Evolutionary conservation across 2,113 vertebrate genomes (phyloP).

Genomic region (Corynorhinus townsendii): DNA sequence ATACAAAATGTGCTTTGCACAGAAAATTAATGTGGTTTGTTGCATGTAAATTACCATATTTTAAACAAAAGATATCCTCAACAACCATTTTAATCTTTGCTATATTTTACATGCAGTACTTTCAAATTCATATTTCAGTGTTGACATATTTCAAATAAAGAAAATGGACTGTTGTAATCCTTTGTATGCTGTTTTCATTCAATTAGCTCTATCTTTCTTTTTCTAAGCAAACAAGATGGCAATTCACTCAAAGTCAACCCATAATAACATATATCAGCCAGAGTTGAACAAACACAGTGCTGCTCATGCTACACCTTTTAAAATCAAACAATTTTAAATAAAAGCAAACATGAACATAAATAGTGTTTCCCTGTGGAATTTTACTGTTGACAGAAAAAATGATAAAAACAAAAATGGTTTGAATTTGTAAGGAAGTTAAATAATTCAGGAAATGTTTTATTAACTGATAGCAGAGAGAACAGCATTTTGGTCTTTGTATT

Average conservation of each 20-base stretch:
- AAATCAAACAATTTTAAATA: conserved; percentile 68
- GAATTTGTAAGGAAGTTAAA: conserved; percentile 77
- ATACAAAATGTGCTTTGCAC: conserved; percentile 33
- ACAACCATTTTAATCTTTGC: conserved; percentile 65
- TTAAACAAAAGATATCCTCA: conserved; percentile 63
- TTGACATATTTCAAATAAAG: conserved; percentile 62
- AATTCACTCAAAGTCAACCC: conserved; percentile 62
- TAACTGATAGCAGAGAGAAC: conserved; percentile 81
- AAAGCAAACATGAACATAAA: conserved; percentile 66
- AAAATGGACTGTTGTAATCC: conserved; percentile 65
- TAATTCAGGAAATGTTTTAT: conserved; percentile 85
- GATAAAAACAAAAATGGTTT: conserved; percentile 67
- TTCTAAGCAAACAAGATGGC: conserved; percentile 63
- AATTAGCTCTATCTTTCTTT: conserved; percentile 68
- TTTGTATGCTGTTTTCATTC: conserved; percentile 60
- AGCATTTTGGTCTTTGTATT: conserved; percentile 75
- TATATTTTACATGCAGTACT: conserved; percentile 61
- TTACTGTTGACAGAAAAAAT: conserved; percentile 64
- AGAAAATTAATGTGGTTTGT: conserved; percentile 65
- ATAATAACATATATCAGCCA: conserved; percentile 55
- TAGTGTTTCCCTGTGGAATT: conserved; percentile 56
- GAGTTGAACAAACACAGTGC: conserved; percentile 37
- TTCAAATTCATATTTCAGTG: conserved; percentile 61
- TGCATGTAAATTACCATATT: conserved; percentile 20
- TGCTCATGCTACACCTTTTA: conserved; percentile 54